Conservation (phyloP, 2,113 vertebrate genomes). For the Trachemys scripta region DNA sequence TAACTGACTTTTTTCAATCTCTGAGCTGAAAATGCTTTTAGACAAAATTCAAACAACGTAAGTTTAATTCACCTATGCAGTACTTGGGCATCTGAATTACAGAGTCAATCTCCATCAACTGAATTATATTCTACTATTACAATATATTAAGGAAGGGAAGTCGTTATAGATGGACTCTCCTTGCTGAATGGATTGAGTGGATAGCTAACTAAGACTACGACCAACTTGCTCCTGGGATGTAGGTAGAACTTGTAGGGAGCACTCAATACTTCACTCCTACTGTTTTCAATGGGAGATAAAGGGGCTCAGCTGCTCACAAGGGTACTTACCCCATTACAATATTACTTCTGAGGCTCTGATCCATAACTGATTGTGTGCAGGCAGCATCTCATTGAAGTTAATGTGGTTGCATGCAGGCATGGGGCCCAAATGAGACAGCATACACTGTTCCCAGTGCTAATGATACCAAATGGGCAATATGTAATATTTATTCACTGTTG, state of each 20-base stretch:
- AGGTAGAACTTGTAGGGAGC: constrained; percentile 36
- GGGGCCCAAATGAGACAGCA: neutral
- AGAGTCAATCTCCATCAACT: constrained; percentile 60
- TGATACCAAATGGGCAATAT: too few species aligned
- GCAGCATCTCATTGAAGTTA: neutral
- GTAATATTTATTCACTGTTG: too few species aligned
- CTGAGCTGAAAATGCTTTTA: constrained; percentile 49
- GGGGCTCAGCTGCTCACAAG: neutral
- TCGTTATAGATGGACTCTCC: constrained; percentile 28
- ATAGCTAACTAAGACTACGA: constrained; percentile 57
- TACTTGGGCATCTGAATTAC: constrained; percentile 51
- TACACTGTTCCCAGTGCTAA: neutral
- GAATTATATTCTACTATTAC: constrained; percentile 49
- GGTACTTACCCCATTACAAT: neutral
- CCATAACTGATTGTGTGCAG: neutral
- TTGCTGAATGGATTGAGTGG: neutral
- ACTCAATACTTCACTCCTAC: constrained; percentile 6
- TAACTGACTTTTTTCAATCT: constrained; percentile 30
- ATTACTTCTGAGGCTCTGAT: neutral
- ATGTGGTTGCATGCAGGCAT: neutral
- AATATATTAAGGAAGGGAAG: constrained; percentile 28
- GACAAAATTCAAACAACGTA: constrained; percentile 31
- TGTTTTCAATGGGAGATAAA: constrained; percentile 14
- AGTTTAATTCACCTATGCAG: constrained; percentile 57
- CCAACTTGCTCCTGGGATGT: constrained; percentile 27